These are phyloP conservation scores for Zaprionus capensis DNA, from an alignment of 1,140 invertebrate species.

Conservation along the genomic window DNA sequence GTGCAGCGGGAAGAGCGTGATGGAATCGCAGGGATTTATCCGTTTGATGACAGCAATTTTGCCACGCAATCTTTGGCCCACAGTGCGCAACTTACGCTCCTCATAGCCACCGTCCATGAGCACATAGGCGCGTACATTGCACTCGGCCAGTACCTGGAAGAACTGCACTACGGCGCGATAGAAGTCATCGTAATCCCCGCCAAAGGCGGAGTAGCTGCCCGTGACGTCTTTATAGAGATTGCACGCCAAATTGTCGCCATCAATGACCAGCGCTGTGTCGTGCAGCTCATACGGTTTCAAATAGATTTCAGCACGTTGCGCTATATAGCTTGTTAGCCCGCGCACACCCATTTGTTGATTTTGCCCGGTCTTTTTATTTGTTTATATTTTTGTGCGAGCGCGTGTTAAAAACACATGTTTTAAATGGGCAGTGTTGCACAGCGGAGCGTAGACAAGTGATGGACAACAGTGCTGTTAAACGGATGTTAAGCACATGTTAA, in stretches of 20 bases:
- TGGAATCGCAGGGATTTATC: conserved; percentile 84
- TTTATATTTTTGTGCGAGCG: conserved; percentile 49
- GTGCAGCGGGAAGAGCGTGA: conserved; percentile 89
- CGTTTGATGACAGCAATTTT: conserved; percentile 86
- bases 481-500: background rate
- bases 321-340: conserved; percentile 92
- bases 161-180: conserved; percentile 87
- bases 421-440: conserved; percentile 14
- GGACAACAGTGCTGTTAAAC: conserved; percentile 11
- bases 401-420: conserved; percentile 49
- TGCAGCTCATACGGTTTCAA: conserved; percentile 88
- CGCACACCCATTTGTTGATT: conserved; percentile 89
- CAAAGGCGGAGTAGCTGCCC: conserved; percentile 89
- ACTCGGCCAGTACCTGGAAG: conserved; percentile 89
- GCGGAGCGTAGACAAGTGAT: conserved; percentile 6
- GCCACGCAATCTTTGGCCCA: conserved; percentile 87
- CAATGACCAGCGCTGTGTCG: conserved; percentile 90
- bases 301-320: conserved; percentile 87
- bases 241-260: conserved; percentile 91
- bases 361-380: conserved; percentile 8
- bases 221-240: conserved; percentile 89
- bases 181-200: conserved; percentile 94
- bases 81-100: conserved; percentile 90
- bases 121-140: conserved; percentile 90
- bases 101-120: conserved; percentile 93